Conservation (phyloP, 2,113 vertebrate species). For the Mesitornis unicolor region DNA sequence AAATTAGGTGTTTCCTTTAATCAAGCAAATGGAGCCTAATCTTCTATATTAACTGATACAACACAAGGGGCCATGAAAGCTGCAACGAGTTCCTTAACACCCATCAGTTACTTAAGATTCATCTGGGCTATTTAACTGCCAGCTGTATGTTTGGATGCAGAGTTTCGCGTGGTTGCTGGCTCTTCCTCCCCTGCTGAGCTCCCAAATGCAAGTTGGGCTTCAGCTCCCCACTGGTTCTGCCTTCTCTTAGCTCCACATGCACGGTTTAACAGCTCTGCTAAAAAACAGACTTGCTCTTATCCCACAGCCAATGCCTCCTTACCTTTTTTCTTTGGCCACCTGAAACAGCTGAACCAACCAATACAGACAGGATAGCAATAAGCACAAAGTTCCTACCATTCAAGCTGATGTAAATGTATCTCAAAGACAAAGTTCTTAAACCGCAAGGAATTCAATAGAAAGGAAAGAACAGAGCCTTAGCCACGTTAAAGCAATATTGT, state of each 20-base stretch:
- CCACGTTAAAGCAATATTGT: background rate
- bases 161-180: background rate
- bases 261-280: background rate
- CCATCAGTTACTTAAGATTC: background rate
- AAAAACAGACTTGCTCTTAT: background rate
- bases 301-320: background rate
- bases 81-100: background rate
- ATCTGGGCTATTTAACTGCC: background rate
- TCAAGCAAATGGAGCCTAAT: background rate
- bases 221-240: background rate
- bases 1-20: background rate
- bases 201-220: background rate
- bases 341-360: background rate
- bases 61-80: background rate
- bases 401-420: background rate
- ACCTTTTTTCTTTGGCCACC: background rate
- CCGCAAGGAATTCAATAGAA: conserved; percentile 30
- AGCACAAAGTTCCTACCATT: background rate
- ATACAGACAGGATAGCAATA: background rate
- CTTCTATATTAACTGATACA: background rate
- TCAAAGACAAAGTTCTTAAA: background rate
- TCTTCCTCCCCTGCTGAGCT: background rate
- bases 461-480: background rate
- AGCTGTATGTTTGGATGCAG: background rate
- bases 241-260: background rate